These are phyloP conservation scores for Alca torda DNA, from an alignment of 2,797 vertebrate genomes.

Conservation along the genomic window DNA sequence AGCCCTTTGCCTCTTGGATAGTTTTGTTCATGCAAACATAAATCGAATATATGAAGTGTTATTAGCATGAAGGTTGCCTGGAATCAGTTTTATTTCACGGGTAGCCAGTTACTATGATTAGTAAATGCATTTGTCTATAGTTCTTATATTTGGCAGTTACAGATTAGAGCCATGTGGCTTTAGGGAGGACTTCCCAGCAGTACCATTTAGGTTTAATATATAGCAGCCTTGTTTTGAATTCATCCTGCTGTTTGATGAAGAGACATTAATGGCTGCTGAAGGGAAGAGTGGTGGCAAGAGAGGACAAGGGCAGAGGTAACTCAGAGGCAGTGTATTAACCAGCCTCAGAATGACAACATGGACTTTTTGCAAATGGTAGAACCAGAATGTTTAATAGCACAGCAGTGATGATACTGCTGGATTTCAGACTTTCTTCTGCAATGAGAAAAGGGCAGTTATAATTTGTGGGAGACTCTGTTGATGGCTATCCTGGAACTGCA, in stretches of 20 bases:
- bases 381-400: background rate
- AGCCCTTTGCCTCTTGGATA: background rate
- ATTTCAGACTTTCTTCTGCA: background rate
- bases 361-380: background rate
- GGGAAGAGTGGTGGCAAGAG: background rate
- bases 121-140: background rate
- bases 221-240: background rate
- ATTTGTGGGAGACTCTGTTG: background rate
- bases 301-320: background rate
- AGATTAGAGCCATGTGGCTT: background rate
- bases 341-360: background rate
- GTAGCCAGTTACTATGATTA: background rate
- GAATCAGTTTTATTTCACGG: background rate
- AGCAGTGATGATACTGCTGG: background rate
- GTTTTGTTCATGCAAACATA: background rate
- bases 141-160: background rate
- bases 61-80: background rate
- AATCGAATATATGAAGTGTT: background rate
- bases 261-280: background rate
- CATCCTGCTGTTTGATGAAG: background rate
- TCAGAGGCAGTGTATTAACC: fast-evolving
- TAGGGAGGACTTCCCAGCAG: background rate
- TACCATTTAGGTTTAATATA: background rate
- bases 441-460: background rate
- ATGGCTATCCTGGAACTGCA: background rate